A percentile compares a stretch with the other conserved stretches of the same genome.
phyloP scores from a whole-genome alignment of 2,113 vertebrate genomes.

The Leucosticte australis region DNA sequence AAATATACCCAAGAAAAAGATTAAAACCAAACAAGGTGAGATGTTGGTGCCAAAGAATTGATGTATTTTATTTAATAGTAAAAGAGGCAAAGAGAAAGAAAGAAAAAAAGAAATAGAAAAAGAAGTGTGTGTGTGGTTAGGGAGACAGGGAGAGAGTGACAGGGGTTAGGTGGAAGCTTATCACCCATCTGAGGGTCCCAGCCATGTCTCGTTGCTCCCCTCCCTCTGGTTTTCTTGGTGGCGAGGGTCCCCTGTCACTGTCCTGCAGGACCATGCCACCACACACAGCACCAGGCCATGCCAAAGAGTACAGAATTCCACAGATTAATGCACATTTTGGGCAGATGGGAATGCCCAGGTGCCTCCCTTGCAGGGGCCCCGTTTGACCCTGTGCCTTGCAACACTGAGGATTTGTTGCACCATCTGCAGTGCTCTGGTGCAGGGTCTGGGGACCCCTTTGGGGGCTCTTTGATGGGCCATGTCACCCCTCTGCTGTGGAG shows the following conservation, averaged over 20 bases:
- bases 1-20: background rate
- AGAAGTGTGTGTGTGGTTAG: too few species aligned
- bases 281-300: fast-evolving
- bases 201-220: fast-evolving
- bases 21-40: background rate
- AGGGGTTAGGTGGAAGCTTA: background rate
- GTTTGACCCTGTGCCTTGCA: background rate
- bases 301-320: background rate
- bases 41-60: background rate
- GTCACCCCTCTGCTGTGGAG: background rate
- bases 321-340: fast-evolving
- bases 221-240: background rate
- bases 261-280: fast-evolving
- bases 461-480: background rate
- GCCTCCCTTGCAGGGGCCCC: background rate
- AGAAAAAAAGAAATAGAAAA: background rate
- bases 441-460: too few species aligned
- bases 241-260: fast-evolving
- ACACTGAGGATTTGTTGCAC: background rate
- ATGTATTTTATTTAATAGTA: background rate
- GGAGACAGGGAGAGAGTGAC: too few species aligned
- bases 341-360: too few species aligned
- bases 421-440: background rate
- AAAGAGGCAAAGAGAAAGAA: background rate
- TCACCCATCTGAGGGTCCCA: too few species aligned